These are phyloP conservation scores for Macaria liturata DNA, from an alignment of 2,888 invertebrate genomes.

Conservation along the genomic window DNA sequence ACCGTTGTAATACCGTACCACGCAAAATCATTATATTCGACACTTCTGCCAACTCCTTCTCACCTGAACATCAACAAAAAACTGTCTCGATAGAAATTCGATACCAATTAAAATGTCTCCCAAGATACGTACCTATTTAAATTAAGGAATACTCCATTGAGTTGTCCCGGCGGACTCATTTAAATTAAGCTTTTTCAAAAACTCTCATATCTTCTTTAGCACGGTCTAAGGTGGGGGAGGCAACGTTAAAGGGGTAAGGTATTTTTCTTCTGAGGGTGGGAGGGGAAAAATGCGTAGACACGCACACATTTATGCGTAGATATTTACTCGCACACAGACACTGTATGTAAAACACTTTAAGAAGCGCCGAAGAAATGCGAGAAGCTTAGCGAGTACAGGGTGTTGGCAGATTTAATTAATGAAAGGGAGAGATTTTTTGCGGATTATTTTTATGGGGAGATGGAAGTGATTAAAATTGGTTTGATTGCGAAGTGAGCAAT, in stretches of 20 bases:
- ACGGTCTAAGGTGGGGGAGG: constrained; percentile 68
- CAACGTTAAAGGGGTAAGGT: constrained; percentile 65
- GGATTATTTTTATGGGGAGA: constrained; percentile 15
- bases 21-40: not conserved
- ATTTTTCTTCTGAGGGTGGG: constrained; percentile 67
- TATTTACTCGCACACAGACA: constrained; percentile 77
- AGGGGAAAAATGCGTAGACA: constrained; percentile 78
- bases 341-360: constrained; percentile 83
- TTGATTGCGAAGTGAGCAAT: constrained; percentile 12
- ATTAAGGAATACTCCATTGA: constrained; percentile 80
- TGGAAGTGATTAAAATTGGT: constrained; percentile 2
- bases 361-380: constrained; percentile 83
- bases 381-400: constrained; percentile 76
- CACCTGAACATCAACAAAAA: constrained; percentile 18
- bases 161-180: constrained; percentile 76
- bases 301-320: constrained; percentile 79
- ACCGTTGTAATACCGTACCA: no score
- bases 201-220: constrained; percentile 82
- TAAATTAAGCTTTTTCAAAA: constrained; percentile 83
- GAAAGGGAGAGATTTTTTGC: constrained; percentile 10
- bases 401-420: constrained; percentile 42
- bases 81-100: constrained; percentile 74
- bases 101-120: constrained; percentile 77
- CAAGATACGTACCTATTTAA: constrained; percentile 72
- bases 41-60: not conserved